Base-by-base conservation (phyloP, 2,888 invertebrate genomes). In the Sinotaia quadrata region DNA sequence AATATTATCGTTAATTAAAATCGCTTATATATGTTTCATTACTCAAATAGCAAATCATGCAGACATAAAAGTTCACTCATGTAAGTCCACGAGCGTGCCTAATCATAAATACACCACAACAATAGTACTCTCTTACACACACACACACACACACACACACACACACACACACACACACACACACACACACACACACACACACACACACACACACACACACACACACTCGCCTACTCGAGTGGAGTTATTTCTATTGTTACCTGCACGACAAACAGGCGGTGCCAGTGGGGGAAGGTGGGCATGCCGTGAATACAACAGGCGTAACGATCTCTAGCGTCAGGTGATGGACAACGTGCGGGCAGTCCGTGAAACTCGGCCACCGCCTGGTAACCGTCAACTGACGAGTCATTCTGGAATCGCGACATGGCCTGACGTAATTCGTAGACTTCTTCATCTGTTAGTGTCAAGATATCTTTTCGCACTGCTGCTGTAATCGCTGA, bases 321-420 rank as follows among this genome's bases (percentile, higher is more conserved):
- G 29, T 61, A 65, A 21, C 73, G 67, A 31, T 63, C 29, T 24
- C 58, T 62, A 37, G 76, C 68, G 37, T 75, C 68, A 56, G 77
- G 71, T 15, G 31, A 15, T 0, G 75, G 77, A 33, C 77, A 77
- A n/a, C 68, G 60, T 0, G 75, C 74, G 2, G 77, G 77, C 4
- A 74, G 69, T 15, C 77, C 77, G 58, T 77, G 77, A 57, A 72
- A 77, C 58, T 75, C 77, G 41, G 75, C 77, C 12, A 72, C 68
- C 44, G 77, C 77, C 62, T 77, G 75, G 70, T 60, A 77, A 12
- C 77, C 77, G 63, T 74, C 73, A 1, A 75, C 72, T n/a, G 74
- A 75, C 12, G 54, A 41, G 54, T 77, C 75, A n/a, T 60, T 71
- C 70, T 72, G 71, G 49, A 75, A 73, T 12, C 72, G 69, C 37